Conservation (phyloP, 2,888 invertebrate genomes). For the Arenicola marina region DNA sequence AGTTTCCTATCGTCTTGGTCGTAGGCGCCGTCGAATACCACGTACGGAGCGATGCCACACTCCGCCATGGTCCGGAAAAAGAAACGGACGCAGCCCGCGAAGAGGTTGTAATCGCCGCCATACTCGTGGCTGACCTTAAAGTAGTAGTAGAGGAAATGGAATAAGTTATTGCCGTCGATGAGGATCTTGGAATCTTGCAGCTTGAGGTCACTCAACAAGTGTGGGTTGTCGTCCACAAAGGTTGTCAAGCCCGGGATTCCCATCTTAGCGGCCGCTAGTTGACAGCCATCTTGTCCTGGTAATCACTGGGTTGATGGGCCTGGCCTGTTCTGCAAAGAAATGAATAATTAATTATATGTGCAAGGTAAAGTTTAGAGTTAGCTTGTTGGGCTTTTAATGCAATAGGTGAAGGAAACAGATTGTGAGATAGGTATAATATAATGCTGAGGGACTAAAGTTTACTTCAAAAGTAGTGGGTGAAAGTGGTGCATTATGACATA, state of each 20-base stretch:
- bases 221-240: constrained; percentile 1
- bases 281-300: too few relatives aligned
- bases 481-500: too few relatives aligned
- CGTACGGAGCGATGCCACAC: constrained; percentile 49
- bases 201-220: background rate
- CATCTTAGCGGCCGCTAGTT: too few relatives aligned
- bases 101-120: constrained; percentile 59
- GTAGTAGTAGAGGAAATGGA: constrained; percentile 48
- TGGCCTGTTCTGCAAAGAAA: too few relatives aligned
- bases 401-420: too few relatives aligned
- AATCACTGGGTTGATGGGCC: too few relatives aligned
- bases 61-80: constrained; percentile 43
- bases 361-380: too few relatives aligned
- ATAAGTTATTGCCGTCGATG: constrained; percentile 45
- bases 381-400: too few relatives aligned
- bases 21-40: constrained; percentile 60
- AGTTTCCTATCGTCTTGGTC: constrained; percentile 46
- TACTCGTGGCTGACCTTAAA: constrained; percentile 34
- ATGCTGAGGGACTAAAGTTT: too few relatives aligned
- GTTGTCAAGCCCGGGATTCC: constrained; percentile 2
- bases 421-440: too few relatives aligned
- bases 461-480: too few relatives aligned
- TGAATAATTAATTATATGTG: too few relatives aligned
- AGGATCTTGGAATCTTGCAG: background rate
- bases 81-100: constrained; percentile 36